Evolutionary conservation across 1,140 invertebrate genomes (phyloP).

Genomic region (Eulimnadia texana): DNA sequence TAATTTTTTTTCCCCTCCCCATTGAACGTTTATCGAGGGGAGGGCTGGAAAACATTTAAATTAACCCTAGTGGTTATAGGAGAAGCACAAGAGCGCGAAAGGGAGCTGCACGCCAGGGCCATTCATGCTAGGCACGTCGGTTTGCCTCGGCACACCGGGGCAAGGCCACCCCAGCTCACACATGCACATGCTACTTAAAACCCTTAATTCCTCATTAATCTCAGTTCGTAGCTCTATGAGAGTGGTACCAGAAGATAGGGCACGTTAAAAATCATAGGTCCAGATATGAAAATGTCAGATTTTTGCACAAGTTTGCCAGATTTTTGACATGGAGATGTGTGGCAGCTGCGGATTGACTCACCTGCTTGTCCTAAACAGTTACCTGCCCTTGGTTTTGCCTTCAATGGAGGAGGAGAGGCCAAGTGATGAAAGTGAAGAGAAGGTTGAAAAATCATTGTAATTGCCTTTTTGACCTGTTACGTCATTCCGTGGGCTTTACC

Average conservation of each 20-base stretch:
- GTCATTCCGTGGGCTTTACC: background rate
- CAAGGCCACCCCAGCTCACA: background rate
- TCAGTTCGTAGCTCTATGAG: background rate
- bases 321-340: too few species aligned
- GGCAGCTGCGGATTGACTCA: too few species aligned
- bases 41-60: background rate
- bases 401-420: background rate
- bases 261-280: too few species aligned
- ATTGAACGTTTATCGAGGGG: too few species aligned
- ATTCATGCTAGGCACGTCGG: background rate
- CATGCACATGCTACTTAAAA: background rate
- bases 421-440: background rate
- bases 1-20: too few species aligned
- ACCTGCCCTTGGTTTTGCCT: background rate
- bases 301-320: too few species aligned
- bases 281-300: too few species aligned
- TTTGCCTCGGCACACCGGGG: background rate
- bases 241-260: too few species aligned
- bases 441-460: background rate
- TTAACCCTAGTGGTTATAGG: background rate
- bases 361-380: background rate
- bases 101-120: background rate
- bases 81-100: background rate
- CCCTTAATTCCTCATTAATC: background rate
- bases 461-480: background rate